phyloP scores from a whole-genome alignment of 2,888 invertebrate species.

The Serrognathus titanus region DNA sequence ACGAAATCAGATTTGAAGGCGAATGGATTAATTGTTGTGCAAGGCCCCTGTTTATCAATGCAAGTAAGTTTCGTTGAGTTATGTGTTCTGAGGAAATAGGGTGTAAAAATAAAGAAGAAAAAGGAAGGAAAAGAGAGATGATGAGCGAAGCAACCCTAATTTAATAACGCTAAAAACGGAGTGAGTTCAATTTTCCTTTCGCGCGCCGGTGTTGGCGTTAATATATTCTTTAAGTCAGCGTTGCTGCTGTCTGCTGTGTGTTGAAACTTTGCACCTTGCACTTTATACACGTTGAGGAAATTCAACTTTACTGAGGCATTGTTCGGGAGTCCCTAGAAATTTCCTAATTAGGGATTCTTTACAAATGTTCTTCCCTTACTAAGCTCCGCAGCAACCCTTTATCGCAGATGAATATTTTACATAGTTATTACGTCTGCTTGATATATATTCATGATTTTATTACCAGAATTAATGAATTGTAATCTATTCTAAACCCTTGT shows the following conservation, averaged over 20 bases:
- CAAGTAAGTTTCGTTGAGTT: slow-evolving; percentile 23
- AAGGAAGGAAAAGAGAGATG: slow-evolving; percentile 24
- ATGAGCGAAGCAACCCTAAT: slow-evolving; percentile 33
- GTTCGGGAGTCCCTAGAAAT: slow-evolving; percentile 25
- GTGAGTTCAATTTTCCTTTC: slow-evolving; percentile 34
- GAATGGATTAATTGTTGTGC: no score
- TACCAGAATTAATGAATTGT: slow-evolving; percentile 2
- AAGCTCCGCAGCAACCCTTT: slow-evolving; percentile 13
- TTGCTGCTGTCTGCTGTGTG: slow-evolving; percentile 25
- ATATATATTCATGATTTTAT: slow-evolving; percentile 19
- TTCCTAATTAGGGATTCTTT: slow-evolving; percentile 30
- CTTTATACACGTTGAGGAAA: slow-evolving; percentile 21
- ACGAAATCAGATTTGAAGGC: no score
- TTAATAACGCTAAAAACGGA: slow-evolving; percentile 35
- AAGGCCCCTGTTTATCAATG: no score
- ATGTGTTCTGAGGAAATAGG: slow-evolving; percentile 23
- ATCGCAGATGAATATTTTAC: slow-evolving; percentile 21
- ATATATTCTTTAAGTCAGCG: slow-evolving; percentile 33
- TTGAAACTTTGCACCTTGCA: slow-evolving; percentile 26
- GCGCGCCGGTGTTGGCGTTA: slow-evolving; percentile 27
- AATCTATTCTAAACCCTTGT: not conserved
- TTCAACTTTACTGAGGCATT: slow-evolving; percentile 21
- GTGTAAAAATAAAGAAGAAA: slow-evolving; percentile 22
- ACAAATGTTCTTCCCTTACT: slow-evolving; percentile 12
- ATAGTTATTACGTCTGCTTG: slow-evolving; percentile 13